Percentiles rank a stretch among this genome's conserved stretches.
Conservation (phyloP, 2,888 invertebrate genomes). For the Litoditis marina region DNA sequence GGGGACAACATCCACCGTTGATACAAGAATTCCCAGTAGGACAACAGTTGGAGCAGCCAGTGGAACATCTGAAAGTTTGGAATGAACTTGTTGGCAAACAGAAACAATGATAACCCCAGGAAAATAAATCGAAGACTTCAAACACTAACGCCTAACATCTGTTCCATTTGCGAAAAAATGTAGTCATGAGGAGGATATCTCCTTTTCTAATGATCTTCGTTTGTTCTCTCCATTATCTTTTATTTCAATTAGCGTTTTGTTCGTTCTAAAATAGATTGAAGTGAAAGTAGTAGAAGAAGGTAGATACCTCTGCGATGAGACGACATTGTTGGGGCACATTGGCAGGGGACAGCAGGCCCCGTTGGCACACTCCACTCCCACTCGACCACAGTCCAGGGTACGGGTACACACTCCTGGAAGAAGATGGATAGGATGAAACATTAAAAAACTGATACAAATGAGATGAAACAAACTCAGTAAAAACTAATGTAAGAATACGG, state of each 20-base stretch:
- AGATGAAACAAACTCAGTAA: neutral
- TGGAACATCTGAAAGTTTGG: conserved; percentile 22
- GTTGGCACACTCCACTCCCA: conserved; percentile 49
- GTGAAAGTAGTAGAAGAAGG: too few relatives aligned
- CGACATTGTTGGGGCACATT: conserved; percentile 40
- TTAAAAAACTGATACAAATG: neutral
- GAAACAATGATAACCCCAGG: too few relatives aligned
- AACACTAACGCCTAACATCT: too few relatives aligned
- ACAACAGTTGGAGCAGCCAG: conserved; percentile 38
- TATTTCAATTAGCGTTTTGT: too few relatives aligned
- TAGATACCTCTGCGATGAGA: conserved; percentile 25
- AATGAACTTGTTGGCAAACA: neutral
- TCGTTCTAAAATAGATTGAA: too few relatives aligned
- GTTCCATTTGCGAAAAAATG: too few relatives aligned
- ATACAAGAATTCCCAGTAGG: conserved; percentile 36
- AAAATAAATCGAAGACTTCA: too few relatives aligned
- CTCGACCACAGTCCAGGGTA: conserved; percentile 46
- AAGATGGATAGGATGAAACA: neutral
- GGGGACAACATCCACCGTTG: conserved; percentile 51
- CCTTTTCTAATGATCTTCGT: too few relatives aligned
- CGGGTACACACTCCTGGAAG: conserved; percentile 38
- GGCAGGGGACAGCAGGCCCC: conserved; percentile 54
- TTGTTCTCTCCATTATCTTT: too few relatives aligned
- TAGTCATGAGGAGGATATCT: too few relatives aligned
- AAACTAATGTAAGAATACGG: neutral